Percentiles rank a stretch among this genome's conserved stretches.
Conservation (phyloP, 2,888 invertebrate genomes). For the Nyleta sp. region DNA sequence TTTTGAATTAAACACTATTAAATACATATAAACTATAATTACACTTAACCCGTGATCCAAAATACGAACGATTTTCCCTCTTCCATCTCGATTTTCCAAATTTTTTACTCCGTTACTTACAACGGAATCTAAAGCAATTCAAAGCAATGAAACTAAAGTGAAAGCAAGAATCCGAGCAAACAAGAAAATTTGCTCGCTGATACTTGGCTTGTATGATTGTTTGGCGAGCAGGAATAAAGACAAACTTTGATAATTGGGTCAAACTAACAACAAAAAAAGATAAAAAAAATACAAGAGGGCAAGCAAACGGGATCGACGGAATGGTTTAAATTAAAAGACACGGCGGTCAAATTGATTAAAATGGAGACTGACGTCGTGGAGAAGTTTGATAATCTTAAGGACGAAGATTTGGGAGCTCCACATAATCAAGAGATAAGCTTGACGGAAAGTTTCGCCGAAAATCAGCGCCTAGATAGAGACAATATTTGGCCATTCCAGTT, state of each 20-base stretch:
- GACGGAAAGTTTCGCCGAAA: slow-evolving; percentile 45
- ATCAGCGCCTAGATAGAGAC: slow-evolving; percentile 27
- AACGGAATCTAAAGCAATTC: slow-evolving; percentile 10
- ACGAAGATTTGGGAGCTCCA: slow-evolving; percentile 16
- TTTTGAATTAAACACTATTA: no score
- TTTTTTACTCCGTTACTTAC: neutral
- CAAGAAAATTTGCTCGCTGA: slow-evolving; percentile 24
- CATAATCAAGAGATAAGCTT: slow-evolving; percentile 48
- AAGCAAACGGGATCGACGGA: neutral
- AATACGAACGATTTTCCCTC: no score
- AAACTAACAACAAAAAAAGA: no score
- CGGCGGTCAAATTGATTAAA: slow-evolving; percentile 21
- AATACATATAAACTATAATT: no score
- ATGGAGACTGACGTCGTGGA: slow-evolving; percentile 10
- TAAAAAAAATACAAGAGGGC: no score
- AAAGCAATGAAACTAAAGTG: slow-evolving; percentile 3
- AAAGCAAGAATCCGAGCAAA: slow-evolving; percentile 12
- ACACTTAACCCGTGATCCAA: no score
- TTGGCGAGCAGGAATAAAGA: slow-evolving; percentile 15
- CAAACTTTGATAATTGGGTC: slow-evolving; percentile 26
- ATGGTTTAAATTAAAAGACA: slow-evolving; percentile 14
- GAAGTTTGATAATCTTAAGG: slow-evolving; percentile 43
- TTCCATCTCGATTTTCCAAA: no score
- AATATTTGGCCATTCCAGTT: slow-evolving; percentile 19
- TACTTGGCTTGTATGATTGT: slow-evolving; percentile 27